These are phyloP conservation scores for Halotydeus destructor DNA, from an alignment of 1,140 invertebrate genomes.

Conservation along the genomic window DNA sequence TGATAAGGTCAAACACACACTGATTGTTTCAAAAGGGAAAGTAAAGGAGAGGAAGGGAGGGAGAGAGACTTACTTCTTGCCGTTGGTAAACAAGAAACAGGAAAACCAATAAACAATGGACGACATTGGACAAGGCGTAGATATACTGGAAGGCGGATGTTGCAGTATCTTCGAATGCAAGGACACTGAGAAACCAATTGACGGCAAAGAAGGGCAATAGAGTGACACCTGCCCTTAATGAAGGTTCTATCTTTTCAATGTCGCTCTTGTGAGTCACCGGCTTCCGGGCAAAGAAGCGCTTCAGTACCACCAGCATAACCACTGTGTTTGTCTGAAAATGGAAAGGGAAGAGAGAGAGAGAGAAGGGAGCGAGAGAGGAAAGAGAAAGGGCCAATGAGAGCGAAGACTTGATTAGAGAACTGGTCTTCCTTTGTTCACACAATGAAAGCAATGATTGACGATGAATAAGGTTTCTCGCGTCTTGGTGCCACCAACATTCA, in stretches of 20 bases:
- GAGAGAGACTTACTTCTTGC: constrained; percentile 11
- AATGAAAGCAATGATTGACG: background rate
- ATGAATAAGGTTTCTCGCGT: too few relatives aligned
- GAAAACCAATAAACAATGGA: constrained; percentile 16
- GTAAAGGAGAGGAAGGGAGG: background rate
- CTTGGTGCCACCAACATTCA: too few relatives aligned
- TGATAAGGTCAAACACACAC: too few relatives aligned
- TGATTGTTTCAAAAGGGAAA: too few relatives aligned
- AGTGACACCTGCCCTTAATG: constrained; percentile 33
- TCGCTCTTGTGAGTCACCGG: constrained; percentile 17
- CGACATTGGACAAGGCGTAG: constrained; percentile 20
- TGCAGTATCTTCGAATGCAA: constrained; percentile 41
- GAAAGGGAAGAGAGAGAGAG: background rate
- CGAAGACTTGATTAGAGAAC: background rate
- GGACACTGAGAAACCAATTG: constrained; percentile 43
- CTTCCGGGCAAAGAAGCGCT: constrained; percentile 21
- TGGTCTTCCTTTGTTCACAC: background rate
- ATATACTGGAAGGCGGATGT: constrained; percentile 35
- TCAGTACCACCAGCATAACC: constrained; percentile 23
- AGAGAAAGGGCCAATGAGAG: background rate
- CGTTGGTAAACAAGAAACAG: constrained; percentile 11
- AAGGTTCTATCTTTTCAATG: constrained; percentile 20
- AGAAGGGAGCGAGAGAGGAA: background rate
- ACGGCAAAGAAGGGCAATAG: constrained; percentile 37
- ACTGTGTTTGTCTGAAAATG: constrained; percentile 25